These are phyloP conservation scores for Echinometra lucunter DNA, from an alignment of 53 echinoderm and acorn worm genomes.

Conservation along the genomic window DNA sequence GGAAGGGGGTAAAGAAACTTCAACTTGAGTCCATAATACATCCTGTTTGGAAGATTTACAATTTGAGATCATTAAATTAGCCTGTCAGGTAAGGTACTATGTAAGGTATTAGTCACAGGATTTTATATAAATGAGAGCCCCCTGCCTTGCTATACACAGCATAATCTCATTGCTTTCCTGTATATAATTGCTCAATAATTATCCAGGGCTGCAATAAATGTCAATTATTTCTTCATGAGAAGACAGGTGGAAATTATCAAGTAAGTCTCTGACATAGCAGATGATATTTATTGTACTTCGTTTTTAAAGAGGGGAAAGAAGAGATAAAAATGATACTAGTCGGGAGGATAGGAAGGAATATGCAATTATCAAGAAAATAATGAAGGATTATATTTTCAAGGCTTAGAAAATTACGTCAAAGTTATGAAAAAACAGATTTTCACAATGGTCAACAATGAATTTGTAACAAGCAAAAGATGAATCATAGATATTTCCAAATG, in stretches of 20 bases:
- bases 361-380: background rate
- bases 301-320: background rate
- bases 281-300: too few relatives aligned
- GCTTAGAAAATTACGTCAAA: background rate
- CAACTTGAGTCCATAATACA: background rate
- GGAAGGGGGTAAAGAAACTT: background rate
- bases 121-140: background rate
- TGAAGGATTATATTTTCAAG: too few relatives aligned
- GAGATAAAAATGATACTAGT: background rate
- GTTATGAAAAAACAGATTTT: background rate
- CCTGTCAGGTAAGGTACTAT: constrained; percentile 35
- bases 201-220: background rate
- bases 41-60: background rate
- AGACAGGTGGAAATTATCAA: background rate
- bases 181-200: background rate
- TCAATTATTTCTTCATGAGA: background rate
- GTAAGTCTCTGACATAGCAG: background rate
- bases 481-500: too few relatives aligned
- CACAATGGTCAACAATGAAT: too few relatives aligned
- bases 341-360: background rate
- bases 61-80: constrained; percentile 29
- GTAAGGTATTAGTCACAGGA: constrained; percentile 39
- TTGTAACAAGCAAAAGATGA: too few relatives aligned
- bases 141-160: background rate
- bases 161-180: background rate